Base-by-base conservation (phyloP, 2,113 vertebrate genomes). In the Catagonus wagneri region DNA sequence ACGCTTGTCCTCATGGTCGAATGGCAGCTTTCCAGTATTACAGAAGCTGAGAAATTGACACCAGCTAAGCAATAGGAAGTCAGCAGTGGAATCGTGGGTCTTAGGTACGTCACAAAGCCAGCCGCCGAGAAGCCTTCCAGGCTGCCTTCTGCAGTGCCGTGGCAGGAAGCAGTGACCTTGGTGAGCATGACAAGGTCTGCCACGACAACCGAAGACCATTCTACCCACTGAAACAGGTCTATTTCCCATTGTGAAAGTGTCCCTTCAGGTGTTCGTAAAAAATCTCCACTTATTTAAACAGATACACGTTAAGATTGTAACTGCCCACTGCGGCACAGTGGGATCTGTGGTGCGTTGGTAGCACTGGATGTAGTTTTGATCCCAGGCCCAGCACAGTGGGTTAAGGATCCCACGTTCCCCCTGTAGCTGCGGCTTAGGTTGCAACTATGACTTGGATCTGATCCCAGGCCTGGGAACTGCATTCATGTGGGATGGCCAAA, bases 141-240 rank as follows among this genome's bases (percentile, higher is more conserved):
- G 14, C 11, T 74, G 39, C 8, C 6, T 9, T 74, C 14, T 12
- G 9, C 27, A 23, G 15, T 32, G 7, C 23, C 25, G 3, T n/a
- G 7, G 17, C n/a, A 29, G 23, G 20, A 65, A 52, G 13, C 13
- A 2, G 2, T 39, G 83, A 88, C 15, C 56, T 44, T 17, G 7
- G 34, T 50, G 52, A 89, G 10, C 1, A 7, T 13, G 15, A 54
- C 65, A 27, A 89, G 36, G 4, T 78, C 39, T 11, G 4, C 9
- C 14, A 34, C 50, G 11, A 1, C 5, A 0, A 12, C 32, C 19
- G 34, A 81, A 63, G 13, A 9, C 5, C 17, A 27, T 4, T 58
- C 7, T 44, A 1, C 23, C 50, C 84, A 32, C 50, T 83, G 32
- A 52, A 34, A 25, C 20, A 20, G 22, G 13, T 22, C 11, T 68